Percentiles rank a stretch among this genome's conserved stretches.
These are phyloP conservation scores for Lamellibrachia satsuma DNA, from an alignment of 2,888 invertebrate genomes.

Conservation along the genomic window DNA sequence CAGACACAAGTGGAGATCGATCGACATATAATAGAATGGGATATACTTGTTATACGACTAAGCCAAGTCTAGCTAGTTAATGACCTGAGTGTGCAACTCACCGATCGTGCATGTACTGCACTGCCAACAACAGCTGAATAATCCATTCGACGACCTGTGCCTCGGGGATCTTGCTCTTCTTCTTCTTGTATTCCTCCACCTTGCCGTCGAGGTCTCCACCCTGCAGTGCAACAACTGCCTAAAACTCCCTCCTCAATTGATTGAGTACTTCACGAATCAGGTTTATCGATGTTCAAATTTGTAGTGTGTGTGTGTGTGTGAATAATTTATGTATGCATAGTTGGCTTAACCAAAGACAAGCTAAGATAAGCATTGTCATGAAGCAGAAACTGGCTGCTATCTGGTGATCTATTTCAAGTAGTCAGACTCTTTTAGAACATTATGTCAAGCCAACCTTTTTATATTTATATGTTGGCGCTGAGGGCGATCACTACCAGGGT, in stretches of 20 bases:
- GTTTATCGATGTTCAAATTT: too few species aligned
- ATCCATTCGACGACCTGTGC: constrained; percentile 62
- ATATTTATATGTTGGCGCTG: too few species aligned
- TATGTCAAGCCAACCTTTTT: too few species aligned
- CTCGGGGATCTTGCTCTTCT: constrained; percentile 55
- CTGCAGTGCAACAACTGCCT: constrained; percentile 39
- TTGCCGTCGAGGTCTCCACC: constrained; percentile 63
- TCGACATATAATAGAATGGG: background rate
- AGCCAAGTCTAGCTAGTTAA: background rate
- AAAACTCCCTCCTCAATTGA: background rate
- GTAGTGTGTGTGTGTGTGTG: too few species aligned
- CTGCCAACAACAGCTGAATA: constrained; percentile 63
- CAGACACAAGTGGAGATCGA: background rate
- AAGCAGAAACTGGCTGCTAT: too few species aligned
- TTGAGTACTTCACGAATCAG: too few species aligned
- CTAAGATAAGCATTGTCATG: too few species aligned
- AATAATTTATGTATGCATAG: too few species aligned
- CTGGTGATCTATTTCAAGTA: too few species aligned
- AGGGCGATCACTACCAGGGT: too few species aligned
- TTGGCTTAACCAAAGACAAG: too few species aligned
- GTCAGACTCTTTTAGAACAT: too few species aligned
- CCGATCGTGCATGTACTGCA: constrained; percentile 63
- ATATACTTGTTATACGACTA: background rate
- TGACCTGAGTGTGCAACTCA: constrained; percentile 18
- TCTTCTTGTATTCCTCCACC: constrained; percentile 57